These are phyloP conservation scores for Marmota monax DNA, from an alignment of 2,113 vertebrate species.

Conservation along the genomic window DNA sequence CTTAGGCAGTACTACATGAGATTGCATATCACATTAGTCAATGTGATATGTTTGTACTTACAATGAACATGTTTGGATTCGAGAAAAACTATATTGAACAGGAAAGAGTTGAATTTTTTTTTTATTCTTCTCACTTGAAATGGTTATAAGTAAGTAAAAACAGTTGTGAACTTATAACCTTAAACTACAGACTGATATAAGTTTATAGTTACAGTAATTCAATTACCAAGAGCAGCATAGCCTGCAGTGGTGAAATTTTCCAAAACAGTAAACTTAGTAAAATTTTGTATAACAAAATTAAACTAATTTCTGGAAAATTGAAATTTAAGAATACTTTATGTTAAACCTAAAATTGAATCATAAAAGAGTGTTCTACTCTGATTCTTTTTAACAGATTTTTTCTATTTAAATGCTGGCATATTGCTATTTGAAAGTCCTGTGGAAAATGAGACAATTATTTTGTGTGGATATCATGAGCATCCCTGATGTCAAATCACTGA, in stretches of 20 bases:
- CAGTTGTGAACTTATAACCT: constrained; percentile 19
- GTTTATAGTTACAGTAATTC: neutral
- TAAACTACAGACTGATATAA: neutral
- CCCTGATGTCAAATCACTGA: neutral
- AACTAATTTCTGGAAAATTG: neutral
- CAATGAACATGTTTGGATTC: neutral
- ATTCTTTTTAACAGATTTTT: neutral
- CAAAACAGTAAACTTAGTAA: neutral
- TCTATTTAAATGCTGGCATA: neutral
- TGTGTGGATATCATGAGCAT: neutral
- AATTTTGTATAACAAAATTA: neutral
- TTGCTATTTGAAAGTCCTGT: neutral
- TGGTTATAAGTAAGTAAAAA: neutral
- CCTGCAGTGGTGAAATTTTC: neutral
- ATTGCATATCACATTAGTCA: neutral
- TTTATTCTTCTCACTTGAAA: constrained; percentile 21
- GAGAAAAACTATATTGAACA: neutral
- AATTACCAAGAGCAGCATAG: neutral
- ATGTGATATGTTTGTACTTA: neutral
- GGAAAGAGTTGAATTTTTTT: neutral
- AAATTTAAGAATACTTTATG: neutral
- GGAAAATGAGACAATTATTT: neutral
- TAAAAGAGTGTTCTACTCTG: neutral
- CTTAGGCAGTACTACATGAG: neutral
- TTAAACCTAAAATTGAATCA: neutral